Conservation (phyloP, 64 coral and sea anemone genomes). For the Acropora yongei region DNA sequence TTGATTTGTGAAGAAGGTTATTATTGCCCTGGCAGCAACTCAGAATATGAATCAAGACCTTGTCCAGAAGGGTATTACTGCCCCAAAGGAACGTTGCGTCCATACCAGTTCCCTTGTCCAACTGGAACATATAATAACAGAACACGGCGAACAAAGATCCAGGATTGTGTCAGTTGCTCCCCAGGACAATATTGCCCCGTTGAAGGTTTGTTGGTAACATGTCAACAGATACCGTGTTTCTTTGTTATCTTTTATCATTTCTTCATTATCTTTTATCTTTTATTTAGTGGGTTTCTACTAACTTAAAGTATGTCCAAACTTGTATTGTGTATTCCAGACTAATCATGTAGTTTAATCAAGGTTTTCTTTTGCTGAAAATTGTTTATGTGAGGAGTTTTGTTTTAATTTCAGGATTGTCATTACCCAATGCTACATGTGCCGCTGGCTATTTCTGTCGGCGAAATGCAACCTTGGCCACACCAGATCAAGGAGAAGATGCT, state of each 20-base stretch:
- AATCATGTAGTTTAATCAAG: not conserved
- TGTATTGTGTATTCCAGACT: not conserved
- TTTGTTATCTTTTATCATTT: not conserved
- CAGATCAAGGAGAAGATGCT: conserved; percentile 76
- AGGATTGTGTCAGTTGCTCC: conserved; percentile 76
- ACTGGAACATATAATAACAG: conserved; percentile 81
- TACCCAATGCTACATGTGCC: conserved; percentile 66
- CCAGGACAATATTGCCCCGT: conserved; percentile 89
- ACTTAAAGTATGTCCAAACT: not conserved
- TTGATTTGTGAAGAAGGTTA: conserved; percentile 77
- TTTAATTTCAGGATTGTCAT: conserved; percentile 55
- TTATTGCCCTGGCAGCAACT: conserved; percentile 86
- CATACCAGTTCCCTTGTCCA: conserved; percentile 79
- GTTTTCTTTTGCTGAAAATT: not conserved
- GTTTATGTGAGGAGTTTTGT: not conserved
- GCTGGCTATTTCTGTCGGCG: conserved; percentile 87
- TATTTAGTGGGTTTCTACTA: not conserved
- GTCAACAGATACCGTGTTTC: not conserved
- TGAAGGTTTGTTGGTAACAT: conserved; percentile 60
- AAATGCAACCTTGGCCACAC: conserved; percentile 69
- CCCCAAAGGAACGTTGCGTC: conserved; percentile 72
- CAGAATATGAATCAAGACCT: conserved; percentile 79
- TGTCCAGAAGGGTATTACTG: conserved; percentile 86
- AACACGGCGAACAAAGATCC: conserved; percentile 38
- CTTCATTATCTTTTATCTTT: too few species aligned